phyloP scores from a whole-genome alignment of 1,140 invertebrate genomes.

The Brachionus angularis region DNA sequence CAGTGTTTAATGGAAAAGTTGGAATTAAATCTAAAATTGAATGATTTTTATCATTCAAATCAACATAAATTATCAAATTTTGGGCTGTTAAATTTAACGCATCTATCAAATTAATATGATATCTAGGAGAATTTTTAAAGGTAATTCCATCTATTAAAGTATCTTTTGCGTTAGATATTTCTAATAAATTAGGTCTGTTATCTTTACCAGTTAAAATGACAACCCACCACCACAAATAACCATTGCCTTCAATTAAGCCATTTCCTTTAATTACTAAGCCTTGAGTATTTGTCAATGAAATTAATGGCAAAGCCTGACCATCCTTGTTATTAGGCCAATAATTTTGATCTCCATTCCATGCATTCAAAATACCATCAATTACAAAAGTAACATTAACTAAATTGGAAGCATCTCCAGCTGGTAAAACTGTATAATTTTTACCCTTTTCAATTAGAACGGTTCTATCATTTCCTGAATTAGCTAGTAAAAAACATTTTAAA shows the following conservation, averaged over 20 bases:
- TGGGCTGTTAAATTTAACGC: not conserved
- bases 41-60: not conserved
- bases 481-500: not conserved
- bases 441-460: not conserved
- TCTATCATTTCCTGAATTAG: not conserved
- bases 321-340: conserved; percentile 2
- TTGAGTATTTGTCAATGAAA: not conserved
- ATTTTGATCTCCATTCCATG: not conserved
- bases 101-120: conserved; percentile 1
- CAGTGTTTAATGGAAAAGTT: conserved; percentile 27
- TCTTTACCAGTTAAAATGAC: conserved; percentile 14
- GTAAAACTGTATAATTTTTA: not conserved
- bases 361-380: not conserved
- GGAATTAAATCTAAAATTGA: not conserved
- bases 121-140: conserved; percentile 2
- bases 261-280: conserved; percentile 16
- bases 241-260: conserved; percentile 18
- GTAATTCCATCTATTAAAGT: conserved; percentile 6
- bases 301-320: not conserved
- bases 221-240: conserved; percentile 12
- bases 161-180: not conserved
- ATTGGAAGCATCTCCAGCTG: not conserved
- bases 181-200: conserved; percentile 11
- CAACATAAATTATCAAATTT: conserved; percentile 3
- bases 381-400: conserved; percentile 6